phyloP scores from a whole-genome alignment of 2,113 vertebrate genomes.

The Rousettus leschenaultii region DNA sequence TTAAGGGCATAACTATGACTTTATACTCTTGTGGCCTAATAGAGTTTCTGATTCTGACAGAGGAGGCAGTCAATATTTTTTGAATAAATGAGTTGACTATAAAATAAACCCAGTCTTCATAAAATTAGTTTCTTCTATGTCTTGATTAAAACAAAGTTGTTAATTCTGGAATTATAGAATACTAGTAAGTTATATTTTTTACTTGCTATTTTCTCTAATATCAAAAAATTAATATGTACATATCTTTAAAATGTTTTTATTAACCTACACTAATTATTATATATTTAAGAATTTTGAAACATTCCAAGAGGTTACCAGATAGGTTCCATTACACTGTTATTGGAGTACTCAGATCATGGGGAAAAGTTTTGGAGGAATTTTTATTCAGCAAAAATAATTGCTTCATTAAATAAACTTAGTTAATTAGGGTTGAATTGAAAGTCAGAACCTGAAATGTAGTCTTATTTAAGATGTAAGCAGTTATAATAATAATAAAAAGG shows the following conservation, averaged over 20 bases:
- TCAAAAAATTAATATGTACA: background rate
- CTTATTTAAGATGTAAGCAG: background rate
- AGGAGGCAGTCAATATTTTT: background rate
- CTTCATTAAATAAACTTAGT: background rate
- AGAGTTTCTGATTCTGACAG: background rate
- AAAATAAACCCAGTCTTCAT: background rate
- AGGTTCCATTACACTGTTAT: background rate
- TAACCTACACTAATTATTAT: slow-evolving; percentile 10
- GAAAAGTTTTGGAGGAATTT: background rate
- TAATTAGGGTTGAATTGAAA: background rate
- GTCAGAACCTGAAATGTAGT: background rate
- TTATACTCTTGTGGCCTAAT: background rate
- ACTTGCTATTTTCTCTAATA: background rate
- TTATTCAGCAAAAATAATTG: background rate
- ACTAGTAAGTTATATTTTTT: background rate
- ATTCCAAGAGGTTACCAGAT: background rate
- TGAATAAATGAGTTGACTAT: background rate
- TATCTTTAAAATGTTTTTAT: background rate
- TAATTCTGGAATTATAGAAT: background rate
- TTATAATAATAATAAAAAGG: background rate
- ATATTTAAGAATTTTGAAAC: background rate
- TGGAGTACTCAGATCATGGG: background rate
- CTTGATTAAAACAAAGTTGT: background rate
- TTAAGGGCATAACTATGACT: background rate
- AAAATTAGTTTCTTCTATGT: background rate